Base-by-base conservation (phyloP, 2,888 invertebrate genomes). In the Notocelia uddmanniana region DNA sequence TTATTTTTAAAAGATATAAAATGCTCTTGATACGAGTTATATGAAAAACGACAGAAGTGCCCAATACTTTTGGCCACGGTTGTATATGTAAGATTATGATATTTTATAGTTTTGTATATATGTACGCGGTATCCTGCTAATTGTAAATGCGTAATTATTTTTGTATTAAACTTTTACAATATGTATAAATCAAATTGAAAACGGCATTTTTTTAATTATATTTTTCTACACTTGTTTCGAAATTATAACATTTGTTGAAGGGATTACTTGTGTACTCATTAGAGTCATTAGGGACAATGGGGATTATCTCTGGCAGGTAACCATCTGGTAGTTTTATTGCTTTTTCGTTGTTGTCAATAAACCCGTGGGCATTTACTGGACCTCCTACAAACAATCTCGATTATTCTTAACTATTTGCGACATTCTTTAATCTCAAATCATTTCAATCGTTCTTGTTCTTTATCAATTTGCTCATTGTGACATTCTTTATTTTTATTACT, bases 211-310 rank as follows among this genome's bases (percentile, higher is more conserved):
- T 59, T 48, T 18, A n/a, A 31, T 5, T 23, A 54, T 66, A 71
- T 60, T 59, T 66, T 71, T 66, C 52, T 66, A 60, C 54, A 67
- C 41, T 67, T 67, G 54, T 54, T 71, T 59, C 45, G 54, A 9
- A 60, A 60, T 37, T 59, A 59, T 23, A 50, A 68, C 41, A 23
- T 66, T 50, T 70, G 41, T 64, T 31, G 23, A 18, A 23, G 23
- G 66, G 66, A 60, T 67, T 66, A 60, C 26, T 26, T 50, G n/a
- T n/a, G n/a, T 69, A n/a, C 63, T 34, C 50, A 48, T 6, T 50
- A 48, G 34, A 21, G 34, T 68, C 18, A 52, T 69, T 69, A 64
- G 23, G 37, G n/a, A 63, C 69, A 48, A 59, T 69, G 41, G 54
- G 31, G 3, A 5, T 59, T 59, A 37, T 69, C 62, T 31, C 48